phyloP scores from a whole-genome alignment of 53 echinoderm and acorn worm species.

The Echinometra lucunter region DNA sequence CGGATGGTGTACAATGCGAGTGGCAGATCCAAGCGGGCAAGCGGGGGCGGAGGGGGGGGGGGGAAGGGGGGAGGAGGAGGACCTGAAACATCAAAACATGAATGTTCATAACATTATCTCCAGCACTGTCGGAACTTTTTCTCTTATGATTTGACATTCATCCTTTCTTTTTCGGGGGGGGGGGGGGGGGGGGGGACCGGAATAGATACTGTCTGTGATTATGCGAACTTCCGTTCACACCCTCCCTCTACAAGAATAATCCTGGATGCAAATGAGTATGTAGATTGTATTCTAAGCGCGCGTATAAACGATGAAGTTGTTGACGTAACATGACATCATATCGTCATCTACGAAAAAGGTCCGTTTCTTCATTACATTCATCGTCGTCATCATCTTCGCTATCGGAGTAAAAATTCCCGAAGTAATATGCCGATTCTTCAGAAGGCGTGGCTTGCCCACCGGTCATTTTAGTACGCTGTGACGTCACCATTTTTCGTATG shows the following conservation, averaged over 20 bases:
- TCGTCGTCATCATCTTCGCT: constrained; percentile 20
- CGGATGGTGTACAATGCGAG: too few relatives aligned
- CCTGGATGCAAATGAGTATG: neutral
- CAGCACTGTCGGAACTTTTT: too few relatives aligned
- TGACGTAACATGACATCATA: neutral
- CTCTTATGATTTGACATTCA: too few relatives aligned
- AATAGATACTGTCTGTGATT: too few relatives aligned
- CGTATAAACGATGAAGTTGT: neutral
- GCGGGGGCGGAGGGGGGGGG: too few relatives aligned
- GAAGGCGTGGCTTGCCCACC: constrained; percentile 48
- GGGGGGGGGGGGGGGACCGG: too few relatives aligned
- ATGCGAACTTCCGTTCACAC: neutral
- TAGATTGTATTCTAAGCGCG: too few relatives aligned
- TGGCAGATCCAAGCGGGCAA: too few relatives aligned
- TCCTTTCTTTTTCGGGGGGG: too few relatives aligned
- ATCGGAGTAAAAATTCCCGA: constrained; percentile 49
- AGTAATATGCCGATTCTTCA: neutral
- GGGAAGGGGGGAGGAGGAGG: too few relatives aligned
- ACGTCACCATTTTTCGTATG: constrained; percentile 36
- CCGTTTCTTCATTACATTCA: constrained; percentile 22
- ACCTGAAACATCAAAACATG: too few relatives aligned
- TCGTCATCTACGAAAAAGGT: constrained; percentile 53
- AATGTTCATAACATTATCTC: too few relatives aligned
- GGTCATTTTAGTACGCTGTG: constrained; percentile 26
- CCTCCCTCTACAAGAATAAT: neutral